These are phyloP conservation scores for Hippoglossus stenolepis DNA, from an alignment of 2,113 vertebrate genomes.

Conservation along the genomic window DNA sequence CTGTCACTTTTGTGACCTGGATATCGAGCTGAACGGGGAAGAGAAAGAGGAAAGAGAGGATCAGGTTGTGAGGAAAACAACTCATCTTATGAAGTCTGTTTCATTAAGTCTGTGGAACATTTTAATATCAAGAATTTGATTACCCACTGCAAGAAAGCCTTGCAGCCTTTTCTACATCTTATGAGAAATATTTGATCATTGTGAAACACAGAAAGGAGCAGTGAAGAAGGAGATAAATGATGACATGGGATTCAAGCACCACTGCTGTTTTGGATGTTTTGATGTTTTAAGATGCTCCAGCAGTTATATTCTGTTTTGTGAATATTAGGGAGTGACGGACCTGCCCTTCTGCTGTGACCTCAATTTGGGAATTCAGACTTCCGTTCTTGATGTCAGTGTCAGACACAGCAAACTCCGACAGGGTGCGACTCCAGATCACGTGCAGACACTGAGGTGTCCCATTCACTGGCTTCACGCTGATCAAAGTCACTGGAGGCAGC, in stretches of 20 bases:
- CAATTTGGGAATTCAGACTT: constrained; percentile 63
- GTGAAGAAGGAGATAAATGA: neutral
- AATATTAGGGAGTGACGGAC: constrained; percentile 32
- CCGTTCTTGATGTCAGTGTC: constrained; percentile 61
- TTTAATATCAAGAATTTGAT: neutral
- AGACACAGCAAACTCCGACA: neutral
- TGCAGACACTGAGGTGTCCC: constrained; percentile 84
- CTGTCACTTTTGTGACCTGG: constrained; percentile 22
- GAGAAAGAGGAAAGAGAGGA: neutral
- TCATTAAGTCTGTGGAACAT: neutral
- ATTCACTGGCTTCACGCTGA: constrained; percentile 70
- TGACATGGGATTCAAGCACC: neutral
- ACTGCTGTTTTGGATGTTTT: neutral
- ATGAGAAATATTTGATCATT: neutral
- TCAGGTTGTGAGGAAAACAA: too few relatives aligned
- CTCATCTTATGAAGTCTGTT: neutral
- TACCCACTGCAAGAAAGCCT: neutral
- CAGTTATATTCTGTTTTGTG: neutral
- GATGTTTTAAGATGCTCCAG: neutral
- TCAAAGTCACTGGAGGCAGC: constrained; percentile 84
- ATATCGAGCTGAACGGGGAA: constrained; percentile 22
- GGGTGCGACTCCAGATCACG: constrained; percentile 79
- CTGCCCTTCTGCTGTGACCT: constrained; percentile 50
- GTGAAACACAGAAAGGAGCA: neutral
- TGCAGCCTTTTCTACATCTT: neutral